These are phyloP conservation scores for Lamprologus tigripictilis DNA, from an alignment of 2,113 vertebrate genomes.

Conservation along the genomic window DNA sequence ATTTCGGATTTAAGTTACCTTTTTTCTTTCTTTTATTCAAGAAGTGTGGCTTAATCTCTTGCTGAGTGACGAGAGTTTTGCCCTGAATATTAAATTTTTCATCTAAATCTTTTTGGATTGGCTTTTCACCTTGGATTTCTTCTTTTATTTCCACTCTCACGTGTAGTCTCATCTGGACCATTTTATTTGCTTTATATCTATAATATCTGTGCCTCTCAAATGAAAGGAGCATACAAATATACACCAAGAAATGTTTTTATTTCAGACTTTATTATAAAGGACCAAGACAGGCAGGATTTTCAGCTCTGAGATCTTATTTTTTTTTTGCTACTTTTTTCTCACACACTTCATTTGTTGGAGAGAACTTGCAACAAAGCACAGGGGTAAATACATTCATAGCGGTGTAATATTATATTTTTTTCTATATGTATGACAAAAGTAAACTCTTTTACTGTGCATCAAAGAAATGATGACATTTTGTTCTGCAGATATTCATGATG, in stretches of 20 bases:
- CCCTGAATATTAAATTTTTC: constrained; percentile 16
- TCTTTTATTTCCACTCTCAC: background rate
- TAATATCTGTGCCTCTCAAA: background rate
- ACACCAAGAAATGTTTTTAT: background rate
- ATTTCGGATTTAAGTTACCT: background rate
- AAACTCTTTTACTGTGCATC: background rate
- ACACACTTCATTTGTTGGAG: background rate
- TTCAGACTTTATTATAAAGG: background rate
- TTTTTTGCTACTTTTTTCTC: background rate
- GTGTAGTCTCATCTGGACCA: constrained; percentile 6
- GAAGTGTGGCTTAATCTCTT: background rate
- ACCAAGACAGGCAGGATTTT: background rate
- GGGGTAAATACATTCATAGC: background rate
- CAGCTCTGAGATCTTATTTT: background rate
- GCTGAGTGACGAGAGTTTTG: background rate
- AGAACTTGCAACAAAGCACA: background rate
- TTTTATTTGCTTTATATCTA: constrained; percentile 10
- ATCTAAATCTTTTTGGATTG: constrained; percentile 15
- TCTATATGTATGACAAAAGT: background rate
- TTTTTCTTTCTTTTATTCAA: background rate
- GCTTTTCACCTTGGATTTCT: constrained; percentile 12
- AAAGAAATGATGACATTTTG: background rate
- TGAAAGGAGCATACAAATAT: constrained; percentile 5
- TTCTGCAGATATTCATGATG: background rate
- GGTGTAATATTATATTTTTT: background rate